Evolutionary conservation across 2,888 invertebrate species (phyloP).

Genomic region (Neoscelio sp.): DNA sequence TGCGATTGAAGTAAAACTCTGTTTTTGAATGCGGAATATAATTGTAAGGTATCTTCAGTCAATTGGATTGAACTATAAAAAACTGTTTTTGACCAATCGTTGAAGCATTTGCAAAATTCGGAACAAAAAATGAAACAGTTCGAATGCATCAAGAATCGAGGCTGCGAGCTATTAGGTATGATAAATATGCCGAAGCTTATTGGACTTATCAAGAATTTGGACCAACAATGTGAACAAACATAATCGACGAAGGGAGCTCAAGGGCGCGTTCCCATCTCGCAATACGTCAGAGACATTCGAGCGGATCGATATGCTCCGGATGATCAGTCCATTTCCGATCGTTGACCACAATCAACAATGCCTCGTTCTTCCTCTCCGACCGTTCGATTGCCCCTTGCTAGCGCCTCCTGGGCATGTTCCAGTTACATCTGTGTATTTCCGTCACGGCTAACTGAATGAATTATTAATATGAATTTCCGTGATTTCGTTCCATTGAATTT

Average conservation of each 20-base stretch:
- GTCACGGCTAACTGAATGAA: conserved; percentile 51
- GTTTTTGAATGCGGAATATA: too few species aligned
- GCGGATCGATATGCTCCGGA: conserved; percentile 68
- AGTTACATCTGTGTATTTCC: conserved; percentile 60
- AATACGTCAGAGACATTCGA: conserved; percentile 73
- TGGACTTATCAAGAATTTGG: conserved; percentile 63
- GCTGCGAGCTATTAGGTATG: conserved; percentile 20
- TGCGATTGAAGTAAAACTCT: conserved; percentile 4
- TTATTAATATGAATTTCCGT: conserved; percentile 46
- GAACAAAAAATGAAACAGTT: conserved; percentile 17
- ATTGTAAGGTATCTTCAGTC: too few species aligned
- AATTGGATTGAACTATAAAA: too few species aligned
- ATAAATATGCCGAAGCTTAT: conserved; percentile 56
- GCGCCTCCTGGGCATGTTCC: conserved; percentile 57
- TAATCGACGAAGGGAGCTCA: conserved; percentile 55
- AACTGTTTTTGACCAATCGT: too few species aligned
- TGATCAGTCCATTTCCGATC: conserved; percentile 79
- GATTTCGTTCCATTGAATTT: conserved; percentile 17
- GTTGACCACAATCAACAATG: conserved; percentile 75
- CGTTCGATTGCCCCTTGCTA: conserved; percentile 52
- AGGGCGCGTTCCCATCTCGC: conserved; percentile 65
- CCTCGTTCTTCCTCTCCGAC: conserved; percentile 52
- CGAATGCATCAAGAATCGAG: conserved; percentile 9
- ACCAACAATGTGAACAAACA: conserved; percentile 64
- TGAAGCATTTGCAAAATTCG: conserved; percentile 10